Percentiles rank a stretch among this genome's conserved stretches.
Conservation (phyloP, 2,888 invertebrate genomes). For the Thumatha senex region DNA sequence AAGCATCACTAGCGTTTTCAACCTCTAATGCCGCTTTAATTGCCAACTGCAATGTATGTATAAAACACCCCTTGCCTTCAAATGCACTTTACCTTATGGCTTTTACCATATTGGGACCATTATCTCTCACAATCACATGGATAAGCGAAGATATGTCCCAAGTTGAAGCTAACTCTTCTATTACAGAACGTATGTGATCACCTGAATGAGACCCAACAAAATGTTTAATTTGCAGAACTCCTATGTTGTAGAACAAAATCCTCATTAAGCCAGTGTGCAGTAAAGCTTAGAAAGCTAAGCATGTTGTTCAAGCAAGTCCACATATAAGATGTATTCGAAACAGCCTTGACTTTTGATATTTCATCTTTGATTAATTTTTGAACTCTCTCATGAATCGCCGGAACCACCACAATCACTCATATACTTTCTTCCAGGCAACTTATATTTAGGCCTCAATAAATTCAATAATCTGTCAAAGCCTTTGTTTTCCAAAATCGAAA, state of each 20-base stretch:
- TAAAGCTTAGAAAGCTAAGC: background rate
- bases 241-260: background rate
- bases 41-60: slow-evolving; percentile 10
- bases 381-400: background rate
- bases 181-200: background rate
- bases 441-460: background rate
- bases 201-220: background rate
- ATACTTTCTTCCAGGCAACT: background rate
- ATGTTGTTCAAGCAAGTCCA: background rate
- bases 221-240: background rate
- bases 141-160: slow-evolving; percentile 8
- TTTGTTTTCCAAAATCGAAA: background rate
- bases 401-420: background rate
- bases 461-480: background rate
- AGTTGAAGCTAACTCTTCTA: background rate
- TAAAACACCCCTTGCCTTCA: slow-evolving; percentile 10
- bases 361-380: background rate
- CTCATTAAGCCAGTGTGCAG: background rate
- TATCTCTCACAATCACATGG: slow-evolving; percentile 12
- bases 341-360: background rate
- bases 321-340: background rate
- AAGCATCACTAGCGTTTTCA: slow-evolving; percentile 8
- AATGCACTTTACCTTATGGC: slow-evolving; percentile 10
- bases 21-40: slow-evolving; percentile 10
- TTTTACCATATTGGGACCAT: slow-evolving; percentile 16